Base-by-base conservation (phyloP, 2,113 vertebrate genomes). In the Neogobius melanostomus region DNA sequence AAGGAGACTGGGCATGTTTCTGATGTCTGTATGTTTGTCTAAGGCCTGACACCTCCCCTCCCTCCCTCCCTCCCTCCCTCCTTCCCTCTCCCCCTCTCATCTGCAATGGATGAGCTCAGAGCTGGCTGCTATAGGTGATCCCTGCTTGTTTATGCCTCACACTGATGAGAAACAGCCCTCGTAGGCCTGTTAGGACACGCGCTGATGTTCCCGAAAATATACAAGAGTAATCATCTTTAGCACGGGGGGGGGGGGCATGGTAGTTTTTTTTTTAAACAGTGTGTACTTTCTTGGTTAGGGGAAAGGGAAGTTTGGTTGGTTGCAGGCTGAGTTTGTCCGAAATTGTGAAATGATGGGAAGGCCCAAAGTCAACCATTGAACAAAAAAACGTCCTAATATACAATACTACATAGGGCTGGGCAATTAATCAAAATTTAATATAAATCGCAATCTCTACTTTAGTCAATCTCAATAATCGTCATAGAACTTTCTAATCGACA, bases 1-100 rank as follows among this genome's bases (percentile, higher is more conserved):
- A 75, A 94, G 93, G 79, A 81, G 93, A 92, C 90, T 88, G 79
- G 90, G 92, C 92, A 90, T 90, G 92, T 90, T 91, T 87, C 84
- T 80, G 90, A 89, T 86, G 89, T 88, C 85, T 87, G 67, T 69
- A 72, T 85, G 80, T 81, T 82, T 89, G 80, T 80, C 71, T 83
- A 80, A 80, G 78, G 78, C 78, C 76, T 86, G 85, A 87, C 86
- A 86, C 75, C 74, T 85, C 81, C 77, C 36, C 79, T 87, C 28
- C 75, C 74, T 83, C 81, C 77, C 36, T 77, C 86, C 75, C 74
- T 83, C 81, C 77, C 36, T 77, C 86, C 75, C 74, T 83, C 81
- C 77, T 36, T 77, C 85, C 75, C 74, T 85, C 81, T 76, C 36
- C 79, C 86, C 28, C 28, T 36, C 28, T 36, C 28, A 36, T 36